Evolutionary conservation across 2,113 vertebrate species (phyloP).

Genomic region (Dissostichus mawsoni): DNA sequence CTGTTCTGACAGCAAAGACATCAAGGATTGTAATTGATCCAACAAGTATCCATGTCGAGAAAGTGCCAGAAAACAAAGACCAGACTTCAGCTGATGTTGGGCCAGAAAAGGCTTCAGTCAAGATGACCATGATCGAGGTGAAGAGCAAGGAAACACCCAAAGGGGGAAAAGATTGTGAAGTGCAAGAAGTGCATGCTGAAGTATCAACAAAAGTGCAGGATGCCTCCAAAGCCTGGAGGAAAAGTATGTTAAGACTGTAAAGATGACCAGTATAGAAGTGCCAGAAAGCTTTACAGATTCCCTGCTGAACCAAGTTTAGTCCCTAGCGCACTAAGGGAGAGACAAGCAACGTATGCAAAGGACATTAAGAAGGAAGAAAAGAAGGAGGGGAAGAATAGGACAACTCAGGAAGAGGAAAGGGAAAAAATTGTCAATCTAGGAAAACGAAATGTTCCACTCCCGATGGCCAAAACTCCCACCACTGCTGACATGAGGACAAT

Average conservation of each 20-base stretch:
- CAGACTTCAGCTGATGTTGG: not conserved
- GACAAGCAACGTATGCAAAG: not conserved
- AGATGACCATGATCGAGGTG: not conserved
- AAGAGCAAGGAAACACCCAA: not conserved
- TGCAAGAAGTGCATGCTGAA: not conserved
- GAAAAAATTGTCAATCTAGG: conserved; percentile 4
- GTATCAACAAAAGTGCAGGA: not conserved
- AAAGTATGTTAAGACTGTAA: not conserved
- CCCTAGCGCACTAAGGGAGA: not conserved
- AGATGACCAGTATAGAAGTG: not conserved
- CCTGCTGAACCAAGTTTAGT: not conserved
- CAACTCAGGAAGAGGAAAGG: not conserved
- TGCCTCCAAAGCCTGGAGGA: not conserved
- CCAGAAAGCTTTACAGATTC: not conserved
- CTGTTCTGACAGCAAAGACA: not conserved
- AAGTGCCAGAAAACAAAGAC: not conserved
- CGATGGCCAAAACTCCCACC: not conserved
- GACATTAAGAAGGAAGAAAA: conserved; percentile 1
- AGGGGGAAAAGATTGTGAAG: not conserved
- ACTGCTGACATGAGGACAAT: not conserved
- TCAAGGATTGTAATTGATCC: not conserved
- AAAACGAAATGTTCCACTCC: not conserved
- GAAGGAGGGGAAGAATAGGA: not conserved
- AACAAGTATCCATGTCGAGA: not conserved
- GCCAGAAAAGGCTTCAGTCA: not conserved